phyloP scores from a whole-genome alignment of 2,888 invertebrate species.

The Hypena proboscidalis region DNA sequence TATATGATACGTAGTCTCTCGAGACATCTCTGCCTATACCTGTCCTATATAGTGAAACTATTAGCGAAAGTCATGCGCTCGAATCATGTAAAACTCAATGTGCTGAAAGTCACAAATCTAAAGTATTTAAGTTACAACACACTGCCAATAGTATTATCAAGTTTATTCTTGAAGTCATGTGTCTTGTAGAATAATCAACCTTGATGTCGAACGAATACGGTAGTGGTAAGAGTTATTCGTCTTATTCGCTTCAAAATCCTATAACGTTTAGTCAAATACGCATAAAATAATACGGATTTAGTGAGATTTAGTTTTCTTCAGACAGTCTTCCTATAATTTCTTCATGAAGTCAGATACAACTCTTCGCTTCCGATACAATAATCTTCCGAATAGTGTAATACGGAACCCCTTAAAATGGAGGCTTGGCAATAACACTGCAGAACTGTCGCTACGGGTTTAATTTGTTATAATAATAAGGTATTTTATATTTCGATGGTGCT shows the following conservation, averaged over 20 bases:
- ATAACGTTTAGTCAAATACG: slow-evolving; percentile 6
- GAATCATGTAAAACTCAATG: slow-evolving; percentile 14
- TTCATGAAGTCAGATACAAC: background rate
- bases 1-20: background rate
- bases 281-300: background rate
- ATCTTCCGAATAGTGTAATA: slow-evolving; percentile 8
- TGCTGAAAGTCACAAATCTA: slow-evolving; percentile 25
- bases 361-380: background rate
- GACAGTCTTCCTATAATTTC: slow-evolving; percentile 11
- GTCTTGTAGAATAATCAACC: slow-evolving; percentile 31
- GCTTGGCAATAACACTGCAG: slow-evolving; percentile 13
- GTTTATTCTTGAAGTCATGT: slow-evolving; percentile 20
- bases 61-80: background rate
- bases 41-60: background rate
- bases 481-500: slow-evolving; percentile 61
- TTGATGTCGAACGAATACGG: slow-evolving; percentile 26
- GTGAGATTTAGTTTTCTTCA: slow-evolving; percentile 2
- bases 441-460: slow-evolving; percentile 38
- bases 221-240: slow-evolving; percentile 18
- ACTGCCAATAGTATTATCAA: slow-evolving; percentile 38
- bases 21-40: no score
- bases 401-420: background rate
- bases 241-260: slow-evolving; percentile 14
- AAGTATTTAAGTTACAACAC: slow-evolving; percentile 31
- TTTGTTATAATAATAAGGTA: slow-evolving; percentile 30